Evolutionary conservation across 2,888 invertebrate genomes (phyloP), one percentile per base, ranked within the genome.

Genomic region (Liposcelis brunnea): DNA sequence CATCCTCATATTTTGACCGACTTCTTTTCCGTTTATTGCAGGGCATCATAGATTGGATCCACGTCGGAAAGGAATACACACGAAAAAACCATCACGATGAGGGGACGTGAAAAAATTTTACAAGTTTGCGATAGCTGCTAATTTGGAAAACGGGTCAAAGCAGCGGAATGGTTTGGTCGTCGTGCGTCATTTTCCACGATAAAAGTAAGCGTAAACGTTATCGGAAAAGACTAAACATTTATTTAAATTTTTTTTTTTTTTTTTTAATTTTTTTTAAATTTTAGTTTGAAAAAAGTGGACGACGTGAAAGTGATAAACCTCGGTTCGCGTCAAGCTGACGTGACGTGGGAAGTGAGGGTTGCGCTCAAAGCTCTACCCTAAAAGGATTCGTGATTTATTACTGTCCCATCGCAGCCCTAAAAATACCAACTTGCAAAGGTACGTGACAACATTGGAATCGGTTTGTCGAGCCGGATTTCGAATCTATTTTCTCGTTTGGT

Each of bases 151-250:
- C 2, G 70, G 19, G 16, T 6, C n/a, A 69, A 49, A 85, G 83
- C 52, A 85, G 85, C 58, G 87, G 87, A 1, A 83, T 89, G 79
- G 71, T 77, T 10, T 87, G 87, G 87, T 79, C 84, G 8, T 72
- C 73, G 31, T 89, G 89, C 50, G 80, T 77, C 51, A 71, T 75
- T 51, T 69, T 66, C 19, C 62, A 64, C 42, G 62, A 65, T 47
- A 60, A 61, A 56, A 55, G 61, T 60, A 51, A n/a, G n/a, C n/a
- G n/a, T n/a, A n/a, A n/a, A n/a, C n/a, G n/a, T n/a, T n/a, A n/a
- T n/a, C n/a, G n/a, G n/a, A n/a, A n/a, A n/a, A n/a, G n/a, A n/a
- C n/a, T 34, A 16, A 31, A 15, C 21, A 43, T 42, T 33, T 12
- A 4, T 34, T 31, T 7, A 16, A 26, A 6, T 21, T 31, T 10